phyloP scores from a whole-genome alignment of 2,888 invertebrate genomes.

The Caenorhabditis afra region DNA sequence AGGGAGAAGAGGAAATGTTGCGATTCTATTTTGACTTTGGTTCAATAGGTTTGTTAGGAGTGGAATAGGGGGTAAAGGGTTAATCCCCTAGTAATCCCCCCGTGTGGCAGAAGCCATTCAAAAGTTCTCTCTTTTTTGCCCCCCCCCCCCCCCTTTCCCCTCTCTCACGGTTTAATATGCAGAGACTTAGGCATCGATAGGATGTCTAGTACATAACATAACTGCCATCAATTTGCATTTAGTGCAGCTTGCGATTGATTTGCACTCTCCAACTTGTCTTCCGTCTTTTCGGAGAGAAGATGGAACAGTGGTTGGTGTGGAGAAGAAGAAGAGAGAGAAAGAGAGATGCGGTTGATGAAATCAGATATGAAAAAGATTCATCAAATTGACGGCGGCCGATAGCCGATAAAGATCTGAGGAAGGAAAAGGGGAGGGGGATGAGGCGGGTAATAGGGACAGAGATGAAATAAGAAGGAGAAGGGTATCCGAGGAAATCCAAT shows the following conservation, averaged over 20 bases:
- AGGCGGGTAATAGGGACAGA: too few species aligned
- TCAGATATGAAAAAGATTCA: conserved; percentile 59
- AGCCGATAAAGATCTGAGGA: conserved; percentile 47
- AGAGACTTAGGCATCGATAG: conserved; percentile 6
- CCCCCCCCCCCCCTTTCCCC: too few species aligned
- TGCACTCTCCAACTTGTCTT: conserved; percentile 33
- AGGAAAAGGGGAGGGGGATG: too few species aligned
- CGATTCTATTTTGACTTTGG: neutral
- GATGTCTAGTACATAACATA: conserved; percentile 41
- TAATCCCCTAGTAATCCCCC: conserved; percentile 10
- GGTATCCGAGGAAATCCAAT: too few species aligned
- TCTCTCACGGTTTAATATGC: neutral
- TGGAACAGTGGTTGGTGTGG: conserved; percentile 21
- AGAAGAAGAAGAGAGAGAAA: neutral
- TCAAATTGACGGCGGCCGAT: conserved; percentile 49
- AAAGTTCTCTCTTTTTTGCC: neutral
- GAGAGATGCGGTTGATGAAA: conserved; percentile 29
- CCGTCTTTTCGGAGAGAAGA: neutral
- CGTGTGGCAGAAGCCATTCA: conserved; percentile 2
- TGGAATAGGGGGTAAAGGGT: conserved; percentile 3
- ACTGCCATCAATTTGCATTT: conserved; percentile 56
- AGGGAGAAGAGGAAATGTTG: neutral
- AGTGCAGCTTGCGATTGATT: conserved; percentile 57
- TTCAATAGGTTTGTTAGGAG: neutral
- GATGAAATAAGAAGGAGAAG: too few species aligned